A percentile compares a stretch with the other conserved stretches of the same genome.
Evolutionary conservation across 2,113 vertebrate species (phyloP).

Genomic region (Psettodes erumei): DNA sequence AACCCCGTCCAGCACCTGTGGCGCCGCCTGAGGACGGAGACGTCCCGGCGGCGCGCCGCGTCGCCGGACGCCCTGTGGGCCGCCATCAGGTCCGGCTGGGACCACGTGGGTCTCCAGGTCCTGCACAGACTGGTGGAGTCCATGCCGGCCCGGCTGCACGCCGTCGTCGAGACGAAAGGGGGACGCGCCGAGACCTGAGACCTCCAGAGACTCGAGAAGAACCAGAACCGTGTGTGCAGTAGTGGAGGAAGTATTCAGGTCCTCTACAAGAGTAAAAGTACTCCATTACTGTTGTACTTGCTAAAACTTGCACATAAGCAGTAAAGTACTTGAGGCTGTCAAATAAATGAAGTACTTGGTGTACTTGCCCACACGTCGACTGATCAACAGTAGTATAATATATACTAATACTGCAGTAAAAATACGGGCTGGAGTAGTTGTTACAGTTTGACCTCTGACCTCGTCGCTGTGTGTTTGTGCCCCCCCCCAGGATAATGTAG

Average conservation of each 20-base stretch:
- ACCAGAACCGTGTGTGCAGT: neutral
- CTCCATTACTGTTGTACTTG: too few relatives aligned
- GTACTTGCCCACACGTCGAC: too few relatives aligned
- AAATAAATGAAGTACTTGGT: too few relatives aligned
- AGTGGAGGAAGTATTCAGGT: too few relatives aligned
- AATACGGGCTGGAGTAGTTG: too few relatives aligned
- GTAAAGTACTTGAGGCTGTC: too few relatives aligned
- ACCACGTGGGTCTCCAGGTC: neutral
- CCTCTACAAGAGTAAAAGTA: too few relatives aligned
- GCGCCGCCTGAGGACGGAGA: neutral
- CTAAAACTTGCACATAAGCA: too few relatives aligned
- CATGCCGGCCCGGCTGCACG: neutral
- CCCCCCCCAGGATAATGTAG: constrained; percentile 68
- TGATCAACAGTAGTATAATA: too few relatives aligned
- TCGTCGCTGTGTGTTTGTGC: too few relatives aligned
- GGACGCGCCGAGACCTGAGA: neutral
- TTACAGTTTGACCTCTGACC: too few relatives aligned
- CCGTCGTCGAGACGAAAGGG: neutral
- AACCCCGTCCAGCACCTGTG: neutral
- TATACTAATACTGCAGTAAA: too few relatives aligned
- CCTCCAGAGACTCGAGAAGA: neutral
- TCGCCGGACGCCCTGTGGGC: neutral
- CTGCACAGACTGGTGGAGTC: neutral
- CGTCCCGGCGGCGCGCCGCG: neutral
- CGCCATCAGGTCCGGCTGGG: neutral